Evolutionary conservation across 2,797 vertebrate species (phyloP), one percentile per base, ranked within the genome.

Genomic region (Rhinophrynus dorsalis): DNA sequence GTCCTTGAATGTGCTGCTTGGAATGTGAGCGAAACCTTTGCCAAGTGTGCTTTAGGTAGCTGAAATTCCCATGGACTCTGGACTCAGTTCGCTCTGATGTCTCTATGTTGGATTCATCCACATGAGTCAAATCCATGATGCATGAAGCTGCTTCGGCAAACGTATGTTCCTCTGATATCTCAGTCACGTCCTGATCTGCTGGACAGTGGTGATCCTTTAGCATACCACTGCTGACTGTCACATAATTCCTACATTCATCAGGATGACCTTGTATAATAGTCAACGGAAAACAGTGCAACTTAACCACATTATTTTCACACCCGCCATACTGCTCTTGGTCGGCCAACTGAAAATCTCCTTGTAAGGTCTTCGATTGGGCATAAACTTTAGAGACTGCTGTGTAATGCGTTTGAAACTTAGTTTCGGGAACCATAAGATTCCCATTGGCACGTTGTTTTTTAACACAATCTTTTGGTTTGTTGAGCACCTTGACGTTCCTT

Each of bases 11-110:
- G 0, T 85, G 89, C 45, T 89, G 85, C 18, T 85, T 82, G 1
- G 96, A 92, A 1, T 90, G 91, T 4, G 86, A 77, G 0, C 91
- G 88, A 45, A 97, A 86, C 73, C 74, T 91, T 73, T 91, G 89
- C 95, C 94, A 97, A 0, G 91, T 90, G 75, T 90, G 86, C 77
- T 85, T 95, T 38, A 95, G 83, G 26, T 91, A 89, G 9, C 71
- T 77, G 1, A 86, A 55, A 3, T 89, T 88, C 10, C 63, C 77
- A 1, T 67, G 54, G 3, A 90, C 87, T 67, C 84, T 63, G 1
- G 61, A 67, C 57, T 51, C 63, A 0, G 13, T 6, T 17, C 69
- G 64, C 27, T 26, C 17, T 9, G 30, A 57, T 11, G 20, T 38
- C 35, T 20, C 52, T 18, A 18, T 50, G 20, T 65, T 50, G 60